Percentiles rank a stretch among this genome's conserved stretches.
phyloP scores from a whole-genome alignment of 92 coral and sea anemone species.

The Actinostola sp. region DNA sequence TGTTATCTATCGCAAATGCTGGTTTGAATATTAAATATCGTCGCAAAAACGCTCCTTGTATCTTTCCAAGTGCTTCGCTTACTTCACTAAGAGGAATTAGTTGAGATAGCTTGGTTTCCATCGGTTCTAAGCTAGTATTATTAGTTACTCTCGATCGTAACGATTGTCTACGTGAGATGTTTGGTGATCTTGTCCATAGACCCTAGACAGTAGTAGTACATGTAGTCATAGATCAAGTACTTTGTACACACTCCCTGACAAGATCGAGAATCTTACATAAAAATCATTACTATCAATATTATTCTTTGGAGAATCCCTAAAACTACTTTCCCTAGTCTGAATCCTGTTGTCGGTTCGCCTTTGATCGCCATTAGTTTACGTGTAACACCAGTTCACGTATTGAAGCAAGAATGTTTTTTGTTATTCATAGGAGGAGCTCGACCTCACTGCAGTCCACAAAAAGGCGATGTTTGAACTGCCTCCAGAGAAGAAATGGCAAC shows the following conservation, averaged over 20 bases:
- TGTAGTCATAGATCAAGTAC: conserved; percentile 14
- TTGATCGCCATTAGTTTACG: not conserved
- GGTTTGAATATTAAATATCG: conserved; percentile 18
- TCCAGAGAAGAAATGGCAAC: conserved; percentile 99
- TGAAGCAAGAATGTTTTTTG: conserved; percentile 4
- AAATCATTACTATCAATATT: no score
- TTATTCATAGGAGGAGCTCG: conserved; percentile 92
- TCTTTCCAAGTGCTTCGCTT: not conserved
- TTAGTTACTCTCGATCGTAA: not conserved
- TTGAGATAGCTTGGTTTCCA: not conserved
- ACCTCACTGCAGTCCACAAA: conserved; percentile 91
- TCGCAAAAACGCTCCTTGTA: conserved; percentile 8
- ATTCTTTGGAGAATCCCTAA: not conserved
- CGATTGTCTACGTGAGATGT: not conserved
- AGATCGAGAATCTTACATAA: no score
- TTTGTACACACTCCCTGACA: not conserved
- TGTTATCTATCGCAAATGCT: conserved; percentile 16
- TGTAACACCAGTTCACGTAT: conserved; percentile 1
- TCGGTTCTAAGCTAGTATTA: not conserved
- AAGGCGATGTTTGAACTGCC: conserved; percentile 98
- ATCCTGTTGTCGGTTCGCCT: not conserved
- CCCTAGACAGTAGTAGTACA: no score
- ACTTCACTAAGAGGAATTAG: not conserved
- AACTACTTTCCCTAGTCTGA: not conserved
- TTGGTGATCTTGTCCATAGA: no score